These are phyloP conservation scores for Callaeas wilsoni DNA, from an alignment of 2,113 vertebrate genomes.

Conservation along the genomic window DNA sequence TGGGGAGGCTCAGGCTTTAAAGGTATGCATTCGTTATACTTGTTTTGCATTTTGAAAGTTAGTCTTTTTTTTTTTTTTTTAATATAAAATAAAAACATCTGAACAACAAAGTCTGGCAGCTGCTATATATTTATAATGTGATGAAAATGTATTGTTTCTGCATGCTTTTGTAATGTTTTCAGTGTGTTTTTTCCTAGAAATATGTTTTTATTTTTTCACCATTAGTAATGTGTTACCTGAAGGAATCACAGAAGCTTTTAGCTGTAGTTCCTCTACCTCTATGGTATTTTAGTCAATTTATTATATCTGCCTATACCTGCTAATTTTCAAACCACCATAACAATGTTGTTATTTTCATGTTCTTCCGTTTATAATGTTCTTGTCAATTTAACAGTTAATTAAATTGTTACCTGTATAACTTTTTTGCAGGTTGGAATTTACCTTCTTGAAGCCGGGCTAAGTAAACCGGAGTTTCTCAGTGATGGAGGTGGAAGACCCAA, in stretches of 20 bases:
- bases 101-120: neutral
- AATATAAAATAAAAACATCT: neutral
- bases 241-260: neutral
- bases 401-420: neutral
- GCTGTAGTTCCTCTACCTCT: neutral
- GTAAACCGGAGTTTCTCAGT: constrained; percentile 88
- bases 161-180: neutral
- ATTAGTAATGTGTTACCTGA: neutral
- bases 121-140: neutral
- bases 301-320: neutral
- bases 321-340: neutral
- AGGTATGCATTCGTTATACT: constrained; percentile 71
- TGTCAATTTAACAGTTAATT: neutral
- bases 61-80: neutral
- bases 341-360: neutral
- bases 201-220: neutral
- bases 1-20: constrained; percentile 67
- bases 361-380: neutral
- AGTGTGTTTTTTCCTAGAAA: neutral
- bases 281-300: neutral
- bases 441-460: constrained; percentile 84
- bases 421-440: constrained; percentile 85
- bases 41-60: neutral
- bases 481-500: constrained; percentile 88
- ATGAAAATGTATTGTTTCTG: neutral